Percentiles rank a stretch among this genome's conserved stretches.
Evolutionary conservation across 2,797 vertebrate species (phyloP).

Genomic region (Sorex maritimensis): DNA sequence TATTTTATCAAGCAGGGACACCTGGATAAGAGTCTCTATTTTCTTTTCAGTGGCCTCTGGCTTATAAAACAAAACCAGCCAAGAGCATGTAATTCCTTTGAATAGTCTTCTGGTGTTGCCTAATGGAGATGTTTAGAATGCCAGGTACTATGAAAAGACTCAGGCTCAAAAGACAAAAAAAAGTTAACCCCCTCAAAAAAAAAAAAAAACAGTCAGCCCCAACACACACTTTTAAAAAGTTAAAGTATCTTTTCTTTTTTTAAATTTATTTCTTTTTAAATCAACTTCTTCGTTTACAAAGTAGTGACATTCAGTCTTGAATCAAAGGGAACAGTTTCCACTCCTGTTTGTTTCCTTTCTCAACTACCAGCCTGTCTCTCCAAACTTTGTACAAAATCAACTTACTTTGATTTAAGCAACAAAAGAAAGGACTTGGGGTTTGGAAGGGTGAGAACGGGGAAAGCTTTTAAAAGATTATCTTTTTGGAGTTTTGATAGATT

Average conservation of each 20-base stretch:
- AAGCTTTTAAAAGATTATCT: constrained; percentile 85
- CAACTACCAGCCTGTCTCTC: constrained; percentile 56
- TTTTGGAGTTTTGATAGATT: constrained; percentile 83
- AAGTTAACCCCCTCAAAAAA: neutral
- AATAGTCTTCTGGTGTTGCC: constrained; percentile 83
- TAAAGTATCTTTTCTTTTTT: constrained; percentile 23
- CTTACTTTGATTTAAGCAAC: constrained; percentile 81
- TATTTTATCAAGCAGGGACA: constrained; percentile 88
- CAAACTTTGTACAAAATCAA: constrained; percentile 79
- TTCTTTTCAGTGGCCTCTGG: constrained; percentile 86
- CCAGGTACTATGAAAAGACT: constrained; percentile 81
- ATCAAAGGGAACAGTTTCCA: constrained; percentile 82
- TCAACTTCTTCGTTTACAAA: constrained; percentile 85
- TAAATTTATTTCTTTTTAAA: constrained; percentile 75
- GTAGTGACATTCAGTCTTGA: constrained; percentile 81
- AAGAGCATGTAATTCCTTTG: constrained; percentile 84
- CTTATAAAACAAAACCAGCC: constrained; percentile 87
- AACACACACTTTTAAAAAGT: neutral
- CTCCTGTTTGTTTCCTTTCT: constrained; percentile 65
- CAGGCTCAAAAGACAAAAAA: constrained; percentile 44
- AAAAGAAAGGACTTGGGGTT: constrained; percentile 77
- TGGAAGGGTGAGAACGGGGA: constrained; percentile 72
- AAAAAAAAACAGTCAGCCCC: neutral
- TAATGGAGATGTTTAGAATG: constrained; percentile 75
- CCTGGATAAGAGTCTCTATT: constrained; percentile 86